phyloP scores from a whole-genome alignment of 1,140 invertebrate species.

The Procambarus clarkii region DNA sequence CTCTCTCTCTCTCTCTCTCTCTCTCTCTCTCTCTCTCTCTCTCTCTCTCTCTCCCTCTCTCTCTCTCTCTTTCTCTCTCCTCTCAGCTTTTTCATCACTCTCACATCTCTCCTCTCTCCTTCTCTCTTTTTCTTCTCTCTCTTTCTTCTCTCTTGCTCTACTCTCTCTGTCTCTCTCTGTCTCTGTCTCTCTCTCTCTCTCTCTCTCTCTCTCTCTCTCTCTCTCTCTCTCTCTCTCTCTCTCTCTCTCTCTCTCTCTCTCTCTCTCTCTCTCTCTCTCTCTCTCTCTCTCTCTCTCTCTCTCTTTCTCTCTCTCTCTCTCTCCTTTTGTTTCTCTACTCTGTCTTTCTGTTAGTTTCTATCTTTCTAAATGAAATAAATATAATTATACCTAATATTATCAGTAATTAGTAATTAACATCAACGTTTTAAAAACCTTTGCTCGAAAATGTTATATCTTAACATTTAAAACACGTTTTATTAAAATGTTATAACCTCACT shows the following conservation, averaged over 20 bases:
- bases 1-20: neutral
- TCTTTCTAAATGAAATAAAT: no score
- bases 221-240: constrained; percentile 6
- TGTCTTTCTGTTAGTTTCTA: no score
- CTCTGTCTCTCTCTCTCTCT: neutral
- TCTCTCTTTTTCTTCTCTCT: neutral
- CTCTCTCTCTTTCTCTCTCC: neutral
- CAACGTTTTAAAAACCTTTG: no score
- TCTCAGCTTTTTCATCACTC: no score
- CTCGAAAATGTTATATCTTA: no score
- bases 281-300: neutral
- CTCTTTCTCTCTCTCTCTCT: neutral
- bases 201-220: neutral
- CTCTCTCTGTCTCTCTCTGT: no score
- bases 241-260: neutral
- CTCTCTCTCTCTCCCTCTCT: neutral
- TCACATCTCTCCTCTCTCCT: no score
- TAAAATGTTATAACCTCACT: no score
- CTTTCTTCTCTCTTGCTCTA: no score
- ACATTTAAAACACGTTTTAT: no score
- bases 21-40: neutral
- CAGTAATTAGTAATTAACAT: no score
- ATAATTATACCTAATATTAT: no score
- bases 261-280: neutral
- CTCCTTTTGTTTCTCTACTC: neutral